phyloP scores from a whole-genome alignment of 23 tunicate genomes.

The Botrylloides violaceus region DNA sequence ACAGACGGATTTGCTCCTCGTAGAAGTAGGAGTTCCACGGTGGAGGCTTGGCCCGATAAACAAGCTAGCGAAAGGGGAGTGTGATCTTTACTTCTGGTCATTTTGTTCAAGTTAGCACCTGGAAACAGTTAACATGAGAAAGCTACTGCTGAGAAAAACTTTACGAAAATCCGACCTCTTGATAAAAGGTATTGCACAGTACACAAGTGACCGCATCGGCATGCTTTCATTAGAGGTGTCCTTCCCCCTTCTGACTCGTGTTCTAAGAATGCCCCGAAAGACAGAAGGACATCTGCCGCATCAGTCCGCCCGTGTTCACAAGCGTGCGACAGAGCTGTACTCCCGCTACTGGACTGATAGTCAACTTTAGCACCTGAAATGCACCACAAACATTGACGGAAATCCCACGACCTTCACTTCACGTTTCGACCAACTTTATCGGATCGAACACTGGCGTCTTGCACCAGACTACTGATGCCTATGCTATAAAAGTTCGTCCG shows the following conservation, averaged over 20 bases:
- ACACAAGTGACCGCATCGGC: slow-evolving; percentile 83
- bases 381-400: too few relatives aligned
- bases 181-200: slow-evolving; percentile 79
- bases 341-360: slow-evolving; percentile 82
- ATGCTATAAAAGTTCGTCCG: neutral
- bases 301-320: slow-evolving; percentile 96
- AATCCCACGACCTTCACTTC: too few relatives aligned
- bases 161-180: slow-evolving; percentile 25
- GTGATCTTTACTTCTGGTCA: slow-evolving; percentile 90
- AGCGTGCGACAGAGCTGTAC: slow-evolving; percentile 91
- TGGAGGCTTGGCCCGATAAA: slow-evolving; percentile 72
- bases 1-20: slow-evolving; percentile 90
- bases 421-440: too few relatives aligned
- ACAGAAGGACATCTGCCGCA: slow-evolving; percentile 58
- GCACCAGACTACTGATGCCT: neutral
- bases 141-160: neutral
- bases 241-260: slow-evolving; percentile 96
- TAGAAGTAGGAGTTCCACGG: slow-evolving; percentile 71
- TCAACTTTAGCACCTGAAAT: slow-evolving; percentile 69
- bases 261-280: slow-evolving; percentile 82
- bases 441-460: too few relatives aligned
- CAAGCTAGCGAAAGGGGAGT: slow-evolving; percentile 92
- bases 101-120: slow-evolving; percentile 94
- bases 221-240: slow-evolving; percentile 99
- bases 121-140: neutral